These are phyloP conservation scores for Drepana arcuata DNA, from an alignment of 1,140 invertebrate species.

Conservation along the genomic window DNA sequence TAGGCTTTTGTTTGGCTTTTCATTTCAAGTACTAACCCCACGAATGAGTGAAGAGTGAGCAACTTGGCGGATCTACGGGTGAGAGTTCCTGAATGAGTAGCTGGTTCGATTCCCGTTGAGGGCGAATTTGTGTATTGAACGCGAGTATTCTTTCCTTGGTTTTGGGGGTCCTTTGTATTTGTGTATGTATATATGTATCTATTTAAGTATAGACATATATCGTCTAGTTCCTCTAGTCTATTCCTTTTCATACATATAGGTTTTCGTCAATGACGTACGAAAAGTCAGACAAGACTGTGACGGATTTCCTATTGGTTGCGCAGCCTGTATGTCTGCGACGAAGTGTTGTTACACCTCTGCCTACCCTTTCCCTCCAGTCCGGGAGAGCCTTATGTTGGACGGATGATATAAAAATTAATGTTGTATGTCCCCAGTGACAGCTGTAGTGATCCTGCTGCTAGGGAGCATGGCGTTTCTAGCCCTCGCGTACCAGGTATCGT, in stretches of 20 bases:
- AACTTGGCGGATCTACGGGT: no score
- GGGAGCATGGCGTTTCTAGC: slow-evolving; percentile 29
- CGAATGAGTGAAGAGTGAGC: background rate
- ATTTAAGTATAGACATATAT: no score
- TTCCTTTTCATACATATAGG: background rate
- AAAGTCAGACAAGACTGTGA: background rate
- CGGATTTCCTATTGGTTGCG: background rate
- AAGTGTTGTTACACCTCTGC: no score
- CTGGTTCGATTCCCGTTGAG: no score
- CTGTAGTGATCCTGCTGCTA: slow-evolving; percentile 22
- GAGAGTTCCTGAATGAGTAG: no score
- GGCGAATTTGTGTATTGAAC: no score
- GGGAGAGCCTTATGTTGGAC: no score
- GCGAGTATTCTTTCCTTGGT: no score
- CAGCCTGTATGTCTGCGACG: background rate
- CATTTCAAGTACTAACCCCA: background rate
- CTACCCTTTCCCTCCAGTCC: no score
- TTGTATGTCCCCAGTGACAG: slow-evolving; percentile 11
- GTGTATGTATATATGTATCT: no score
- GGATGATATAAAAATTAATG: background rate
- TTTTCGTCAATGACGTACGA: background rate
- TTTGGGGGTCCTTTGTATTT: no score
- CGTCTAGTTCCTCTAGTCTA: background rate
- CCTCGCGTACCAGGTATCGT: slow-evolving; percentile 36
- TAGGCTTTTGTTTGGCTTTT: background rate